Base-by-base conservation (phyloP, 2,888 invertebrate genomes). In the Chalcis sispes region DNA sequence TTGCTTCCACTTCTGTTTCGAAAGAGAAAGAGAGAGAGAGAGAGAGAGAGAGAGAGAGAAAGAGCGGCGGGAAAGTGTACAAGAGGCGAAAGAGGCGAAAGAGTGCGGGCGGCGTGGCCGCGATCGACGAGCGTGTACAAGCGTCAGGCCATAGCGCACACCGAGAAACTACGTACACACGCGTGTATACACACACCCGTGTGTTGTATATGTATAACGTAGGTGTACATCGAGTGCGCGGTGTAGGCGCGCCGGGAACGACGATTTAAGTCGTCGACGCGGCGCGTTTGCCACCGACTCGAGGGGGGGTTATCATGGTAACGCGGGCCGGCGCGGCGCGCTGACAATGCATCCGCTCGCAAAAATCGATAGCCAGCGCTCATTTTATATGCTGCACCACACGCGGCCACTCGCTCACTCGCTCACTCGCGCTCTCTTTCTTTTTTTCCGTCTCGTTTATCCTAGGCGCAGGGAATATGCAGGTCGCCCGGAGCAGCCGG, bases 271-370 rank as follows among this genome's bases (percentile, higher is more conserved):
- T n/a, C n/a, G n/a, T n/a, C 25, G 13, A 25, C 64, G 48, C 27
- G 29, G 18, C 74, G 64, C 77, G 80, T 82, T 75, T 80, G 54
- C 78, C 67, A 77, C 71, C 56, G 65, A 78, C 10, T 65, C 65
- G 46, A 70, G 79, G 83, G 83, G 85, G 85, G 82, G 87, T 87
- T 87, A 86, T 86, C 86, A 86, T 86, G 87, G 87, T 86, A 87
- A 87, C 86, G 85, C 83, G 61, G 25, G 56, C 18, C 20, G 29
- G 40, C 36, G 20, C 58, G 29, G 29, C 56, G 27, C 81, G 77
- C 85, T 85, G 85, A 85, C 86, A 85, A 82, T 84, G 84, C 82
- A 84, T 80, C 82, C 81, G 80, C 79, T 13, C 75, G 73, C 50
- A 82, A 83, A n/a, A 86, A 86, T 87, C 87, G 86, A 87, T 87